Evolutionary conservation across 2,113 vertebrate genomes (phyloP).

Genomic region (Hippocampus comes): DNA sequence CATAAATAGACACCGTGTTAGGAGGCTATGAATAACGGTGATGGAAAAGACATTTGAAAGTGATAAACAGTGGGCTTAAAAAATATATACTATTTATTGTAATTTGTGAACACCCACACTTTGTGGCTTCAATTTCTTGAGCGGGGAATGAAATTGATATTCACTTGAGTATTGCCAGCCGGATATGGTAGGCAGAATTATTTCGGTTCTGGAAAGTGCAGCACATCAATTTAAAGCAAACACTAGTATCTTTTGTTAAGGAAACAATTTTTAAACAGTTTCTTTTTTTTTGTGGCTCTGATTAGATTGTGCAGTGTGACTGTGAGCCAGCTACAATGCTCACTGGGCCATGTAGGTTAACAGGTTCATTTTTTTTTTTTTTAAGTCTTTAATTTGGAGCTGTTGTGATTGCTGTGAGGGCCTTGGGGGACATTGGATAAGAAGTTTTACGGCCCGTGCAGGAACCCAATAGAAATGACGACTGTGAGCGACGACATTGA

Average conservation of each 20-base stretch:
- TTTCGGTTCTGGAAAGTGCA: conserved; percentile 7
- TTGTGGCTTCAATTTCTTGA: conserved; percentile 6
- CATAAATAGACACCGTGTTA: background rate
- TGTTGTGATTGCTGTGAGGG: conserved; percentile 11
- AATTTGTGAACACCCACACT: conserved; percentile 5
- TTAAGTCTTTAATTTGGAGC: conserved; percentile 18
- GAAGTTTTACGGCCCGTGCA: conserved; percentile 38
- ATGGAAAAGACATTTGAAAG: background rate
- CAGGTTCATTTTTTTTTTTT: conserved; percentile 1
- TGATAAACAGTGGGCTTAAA: background rate
- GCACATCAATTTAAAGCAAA: conserved; percentile 11
- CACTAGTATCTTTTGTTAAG: background rate
- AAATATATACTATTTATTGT: background rate
- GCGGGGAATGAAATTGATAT: conserved; percentile 17
- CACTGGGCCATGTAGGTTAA: background rate
- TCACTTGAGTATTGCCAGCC: background rate
- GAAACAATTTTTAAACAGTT: background rate
- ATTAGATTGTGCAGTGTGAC: background rate
- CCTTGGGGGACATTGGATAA: conserved; percentile 17
- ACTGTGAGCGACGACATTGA: conserved; percentile 54
- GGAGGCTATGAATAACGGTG: background rate
- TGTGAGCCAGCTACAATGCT: conserved; percentile 12
- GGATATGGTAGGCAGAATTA: background rate
- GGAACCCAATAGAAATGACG: conserved; percentile 44
- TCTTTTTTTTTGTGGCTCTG: background rate